Conservation (phyloP, 2,888 invertebrate species). For the Acleris laterana region DNA sequence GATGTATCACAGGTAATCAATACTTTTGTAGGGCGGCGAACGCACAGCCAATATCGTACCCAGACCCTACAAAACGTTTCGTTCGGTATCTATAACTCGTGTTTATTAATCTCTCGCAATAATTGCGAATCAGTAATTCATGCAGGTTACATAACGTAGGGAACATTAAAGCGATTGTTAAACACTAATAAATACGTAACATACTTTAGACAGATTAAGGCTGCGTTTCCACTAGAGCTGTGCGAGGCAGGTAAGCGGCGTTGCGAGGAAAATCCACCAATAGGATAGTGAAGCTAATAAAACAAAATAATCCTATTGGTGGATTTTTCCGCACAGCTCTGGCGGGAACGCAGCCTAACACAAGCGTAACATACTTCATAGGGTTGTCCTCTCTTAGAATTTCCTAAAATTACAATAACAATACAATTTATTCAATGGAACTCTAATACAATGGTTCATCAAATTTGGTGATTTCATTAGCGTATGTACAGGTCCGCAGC, state of each 20-base stretch:
- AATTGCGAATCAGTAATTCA: slow-evolving; percentile 13
- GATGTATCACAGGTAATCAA: slow-evolving; percentile 37
- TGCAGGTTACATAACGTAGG: slow-evolving; percentile 7
- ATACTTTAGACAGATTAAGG: slow-evolving; percentile 23
- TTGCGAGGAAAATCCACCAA: no score
- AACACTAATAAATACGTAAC: slow-evolving; percentile 34
- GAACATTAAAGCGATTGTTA: slow-evolving; percentile 31
- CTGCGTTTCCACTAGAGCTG: no score
- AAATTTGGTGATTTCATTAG: slow-evolving; percentile 13
- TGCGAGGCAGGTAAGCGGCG: no score
- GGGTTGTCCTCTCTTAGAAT: slow-evolving; percentile 28
- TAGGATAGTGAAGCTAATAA: no score
- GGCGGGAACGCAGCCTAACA: no score
- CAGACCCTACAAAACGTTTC: slow-evolving; percentile 26
- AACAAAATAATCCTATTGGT: no score
- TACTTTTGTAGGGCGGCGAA: slow-evolving; percentile 30
- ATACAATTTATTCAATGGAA: slow-evolving; percentile 32
- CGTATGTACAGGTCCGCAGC: slow-evolving; percentile 30
- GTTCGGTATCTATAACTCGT: slow-evolving; percentile 35
- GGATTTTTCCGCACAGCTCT: no score
- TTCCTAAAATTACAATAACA: slow-evolving; percentile 36
- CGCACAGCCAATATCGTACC: slow-evolving; percentile 22
- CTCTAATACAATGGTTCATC: slow-evolving; percentile 24
- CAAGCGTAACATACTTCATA: slow-evolving; percentile 32
- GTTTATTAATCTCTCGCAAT: slow-evolving; percentile 30